A percentile compares a stretch with the other conserved stretches of the same genome.
phyloP scores from a whole-genome alignment of 2,797 vertebrate species.

The Leontocebus nigricollis region DNA sequence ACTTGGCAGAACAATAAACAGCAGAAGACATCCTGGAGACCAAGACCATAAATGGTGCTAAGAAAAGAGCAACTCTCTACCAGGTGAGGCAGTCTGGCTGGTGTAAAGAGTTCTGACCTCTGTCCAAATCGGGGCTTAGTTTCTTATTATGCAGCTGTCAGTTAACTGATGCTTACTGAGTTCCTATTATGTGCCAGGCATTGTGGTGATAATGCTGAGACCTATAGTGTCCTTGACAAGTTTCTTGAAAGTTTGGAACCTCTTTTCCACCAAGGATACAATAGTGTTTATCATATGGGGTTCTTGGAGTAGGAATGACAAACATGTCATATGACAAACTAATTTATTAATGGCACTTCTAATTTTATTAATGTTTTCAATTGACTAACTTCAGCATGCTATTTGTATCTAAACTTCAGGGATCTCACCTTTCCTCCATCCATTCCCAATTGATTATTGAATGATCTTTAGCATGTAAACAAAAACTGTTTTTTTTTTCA shows the following conservation, averaged over 20 bases:
- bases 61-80: not conserved
- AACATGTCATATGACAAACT: not conserved
- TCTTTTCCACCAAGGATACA: not conserved
- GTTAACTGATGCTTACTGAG: not conserved
- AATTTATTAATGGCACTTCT: not conserved
- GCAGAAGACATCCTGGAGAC: too few relatives aligned
- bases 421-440: too few relatives aligned
- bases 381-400: not conserved
- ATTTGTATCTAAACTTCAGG: not conserved
- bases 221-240: not conserved
- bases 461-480: not conserved
- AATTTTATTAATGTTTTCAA: not conserved
- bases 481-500: not conserved
- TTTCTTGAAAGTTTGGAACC: not conserved
- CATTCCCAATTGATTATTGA: not conserved
- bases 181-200: not conserved
- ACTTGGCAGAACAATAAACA: too few relatives aligned
- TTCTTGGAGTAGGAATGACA: not conserved
- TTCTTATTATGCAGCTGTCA: not conserved
- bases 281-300: not conserved
- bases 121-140: accelerated
- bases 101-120: not conserved
- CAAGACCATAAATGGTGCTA: not conserved
- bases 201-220: accelerated
- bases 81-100: not conserved